Base-by-base conservation (phyloP, 2,797 vertebrate species). In the Tympanoctomys barrerae region DNA sequence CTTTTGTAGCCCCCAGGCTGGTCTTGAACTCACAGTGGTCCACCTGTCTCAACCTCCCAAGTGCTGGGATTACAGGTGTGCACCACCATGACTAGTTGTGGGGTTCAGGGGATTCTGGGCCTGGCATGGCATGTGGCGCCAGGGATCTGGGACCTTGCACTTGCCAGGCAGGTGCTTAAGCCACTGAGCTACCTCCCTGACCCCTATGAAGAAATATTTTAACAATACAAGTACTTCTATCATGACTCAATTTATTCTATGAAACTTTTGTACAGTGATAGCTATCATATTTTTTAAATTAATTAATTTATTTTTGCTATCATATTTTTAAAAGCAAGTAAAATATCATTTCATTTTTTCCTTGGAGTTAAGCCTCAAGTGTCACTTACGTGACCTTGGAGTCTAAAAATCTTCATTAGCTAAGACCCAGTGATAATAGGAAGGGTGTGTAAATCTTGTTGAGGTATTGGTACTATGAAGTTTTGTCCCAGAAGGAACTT, bases 401-500 rank as follows among this genome's bases (percentile, higher is more conserved):
- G 39, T 16, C 88, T 54, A 91, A 84, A 91, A 52, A 24, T 62
- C 59, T 22, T 54, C 68, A 31, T 62, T 57, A 9, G 28, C 77
- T 46, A 19, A 82, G 77, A 66, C 11, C 21, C 59, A 46, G 66
- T 81, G 31, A 10, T 18, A 1, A 75, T n/a, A 24, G 62, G 39
- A 68, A 39, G 73, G 64, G 14, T 5, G 0, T 10, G 0, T 14
- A 7, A 14, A 2, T 39, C 0, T 4, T 52, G 12, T 26, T 14
- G 24, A 84, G 52, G 66, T 64, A 1, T 31, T 31, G 46, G 19
- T 3, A 1, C 13, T 14, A 1, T 19, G 75, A 18, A 7, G 42
- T 33, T 61, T 26, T 10, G 64, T 21, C 26, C 5, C 22, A 36
- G 49, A n/a, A 36, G 84, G 10, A 21, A 5, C 7, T 8, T 1